Evolutionary conservation across 2,113 vertebrate species (phyloP).

Genomic region (Syngnathus floridae): DNA sequence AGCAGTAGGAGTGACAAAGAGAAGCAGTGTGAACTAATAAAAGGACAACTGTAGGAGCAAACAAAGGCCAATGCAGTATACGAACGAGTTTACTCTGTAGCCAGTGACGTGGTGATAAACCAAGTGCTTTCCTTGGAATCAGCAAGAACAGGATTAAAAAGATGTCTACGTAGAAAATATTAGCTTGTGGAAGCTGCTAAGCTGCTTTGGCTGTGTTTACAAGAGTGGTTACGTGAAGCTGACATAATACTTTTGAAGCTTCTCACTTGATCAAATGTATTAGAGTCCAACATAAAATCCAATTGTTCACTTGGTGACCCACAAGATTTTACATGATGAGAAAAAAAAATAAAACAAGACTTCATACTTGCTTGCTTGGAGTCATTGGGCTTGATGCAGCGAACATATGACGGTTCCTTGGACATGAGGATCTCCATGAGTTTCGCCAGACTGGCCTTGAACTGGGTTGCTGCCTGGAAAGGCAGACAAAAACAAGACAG

Average conservation of each 20-base stretch:
- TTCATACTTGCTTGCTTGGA: slow-evolving; percentile 74
- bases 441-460: slow-evolving; percentile 90
- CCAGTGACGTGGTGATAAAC: slow-evolving; percentile 27
- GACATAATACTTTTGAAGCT: neutral
- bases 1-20: slow-evolving; percentile 46
- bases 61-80: slow-evolving; percentile 44
- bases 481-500: slow-evolving; percentile 24
- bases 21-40: slow-evolving; percentile 47
- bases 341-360: neutral
- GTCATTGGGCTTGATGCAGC: slow-evolving; percentile 97
- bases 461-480: slow-evolving; percentile 89
- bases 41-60: slow-evolving; percentile 41
- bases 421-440: slow-evolving; percentile 98
- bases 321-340: neutral
- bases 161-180: slow-evolving; percentile 13
- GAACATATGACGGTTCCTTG: slow-evolving; percentile 94
- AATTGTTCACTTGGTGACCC: neutral
- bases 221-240: slow-evolving; percentile 9
- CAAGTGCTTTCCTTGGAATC: slow-evolving; percentile 22
- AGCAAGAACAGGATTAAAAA: slow-evolving; percentile 13
- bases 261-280: neutral
- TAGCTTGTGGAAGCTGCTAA: neutral
- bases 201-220: slow-evolving; percentile 23
- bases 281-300: neutral
- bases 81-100: slow-evolving; percentile 19